Base-by-base conservation (phyloP, 2,797 vertebrate genomes). In the Parambassis ranga region DNA sequence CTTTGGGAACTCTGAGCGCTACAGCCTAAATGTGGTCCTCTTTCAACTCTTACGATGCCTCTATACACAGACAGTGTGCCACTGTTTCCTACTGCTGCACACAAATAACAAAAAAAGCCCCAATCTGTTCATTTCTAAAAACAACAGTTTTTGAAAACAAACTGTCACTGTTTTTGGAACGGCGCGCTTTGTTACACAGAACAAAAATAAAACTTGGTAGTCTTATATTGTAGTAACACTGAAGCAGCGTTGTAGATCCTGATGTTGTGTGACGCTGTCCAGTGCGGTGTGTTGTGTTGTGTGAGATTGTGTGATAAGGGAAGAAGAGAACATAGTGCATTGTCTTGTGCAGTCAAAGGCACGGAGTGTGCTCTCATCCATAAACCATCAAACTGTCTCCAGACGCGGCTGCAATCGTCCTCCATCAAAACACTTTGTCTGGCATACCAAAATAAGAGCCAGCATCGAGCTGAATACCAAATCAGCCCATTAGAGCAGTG, bases 371-470 rank as follows among this genome's bases (percentile, higher is more conserved):
- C 95, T 97, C 95, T 91, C 90, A 91, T 91, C 90, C 90, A 91
- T 91, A 91, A 91, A 91, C 90, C 90, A 90, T 91, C 90, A 97
- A 93, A 95, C 96, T 96, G 96, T 96, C 95, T 97, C 94, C 94
- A 98, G 95, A 96, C 96, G 94, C 94, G 94, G 94, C 93, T 91
- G 95, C 96, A 96, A 96, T 96, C 95, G 96, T 94, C 95, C 95
- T 96, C 95, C 95, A 97, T 98, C 96, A 98, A 98, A 97, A 97
- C 96, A 98, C 96, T 98, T 97, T 98, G 97, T 97, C 95, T 96
- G 95, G 96, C 95, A 96, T 98, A 96, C 95, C 96, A 96, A 97
- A 96, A 97, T 95, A 96, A 95, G 95, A 95, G 91, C 92, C 94
- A 90, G 94, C 90, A 93, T 95, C 91, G 94, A 92, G 90, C 93